A percentile compares a stretch with the other conserved stretches of the same genome.
These are phyloP conservation scores for Drosophila recens DNA, from an alignment of 2,888 invertebrate genomes.

Conservation along the genomic window DNA sequence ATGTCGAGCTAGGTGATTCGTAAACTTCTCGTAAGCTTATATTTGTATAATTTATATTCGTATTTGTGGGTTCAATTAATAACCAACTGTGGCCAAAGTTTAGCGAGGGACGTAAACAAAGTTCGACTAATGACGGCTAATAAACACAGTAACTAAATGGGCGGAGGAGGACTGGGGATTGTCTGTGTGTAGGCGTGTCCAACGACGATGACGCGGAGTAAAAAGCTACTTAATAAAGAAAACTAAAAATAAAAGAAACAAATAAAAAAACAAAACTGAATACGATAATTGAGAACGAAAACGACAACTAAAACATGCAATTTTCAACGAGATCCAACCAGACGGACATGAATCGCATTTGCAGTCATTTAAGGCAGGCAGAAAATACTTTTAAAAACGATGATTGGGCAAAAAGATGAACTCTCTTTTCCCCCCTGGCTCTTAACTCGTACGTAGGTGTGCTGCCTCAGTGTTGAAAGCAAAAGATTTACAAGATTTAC, in stretches of 20 bases:
- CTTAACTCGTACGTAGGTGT: conserved; percentile 33
- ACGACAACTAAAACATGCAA: conserved; percentile 68
- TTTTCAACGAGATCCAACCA: conserved; percentile 46
- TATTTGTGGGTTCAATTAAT: conserved; percentile 55
- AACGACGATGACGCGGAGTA: conserved; percentile 29
- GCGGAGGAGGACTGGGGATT: not conserved
- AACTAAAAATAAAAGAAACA: conserved; percentile 38
- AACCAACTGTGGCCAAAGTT: conserved; percentile 43
- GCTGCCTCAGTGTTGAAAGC: conserved; percentile 65
- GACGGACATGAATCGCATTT: conserved; percentile 73
- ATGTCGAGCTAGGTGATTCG: conserved; percentile 5
- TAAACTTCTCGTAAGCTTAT: conserved; percentile 24
- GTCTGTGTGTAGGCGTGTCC: conserved; percentile 42
- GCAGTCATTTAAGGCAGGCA: conserved; percentile 59
- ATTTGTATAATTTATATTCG: conserved; percentile 35
- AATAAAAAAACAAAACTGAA: conserved; percentile 15
- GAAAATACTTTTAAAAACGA: conserved; percentile 73
- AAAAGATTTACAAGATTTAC: conserved; percentile 78
- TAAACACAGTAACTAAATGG: conserved; percentile 30
- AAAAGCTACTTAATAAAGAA: conserved; percentile 68
- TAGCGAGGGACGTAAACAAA: conserved; percentile 50
- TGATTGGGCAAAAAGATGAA: conserved; percentile 55
- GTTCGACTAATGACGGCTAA: conserved; percentile 61
- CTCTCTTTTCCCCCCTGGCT: not conserved
- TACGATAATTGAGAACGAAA: conserved; percentile 27